A percentile compares a stretch with the other conserved stretches of the same genome.
These are phyloP conservation scores for Plecturocebus donacophilus DNA, from an alignment of 2,113 vertebrate species.

Conservation along the genomic window DNA sequence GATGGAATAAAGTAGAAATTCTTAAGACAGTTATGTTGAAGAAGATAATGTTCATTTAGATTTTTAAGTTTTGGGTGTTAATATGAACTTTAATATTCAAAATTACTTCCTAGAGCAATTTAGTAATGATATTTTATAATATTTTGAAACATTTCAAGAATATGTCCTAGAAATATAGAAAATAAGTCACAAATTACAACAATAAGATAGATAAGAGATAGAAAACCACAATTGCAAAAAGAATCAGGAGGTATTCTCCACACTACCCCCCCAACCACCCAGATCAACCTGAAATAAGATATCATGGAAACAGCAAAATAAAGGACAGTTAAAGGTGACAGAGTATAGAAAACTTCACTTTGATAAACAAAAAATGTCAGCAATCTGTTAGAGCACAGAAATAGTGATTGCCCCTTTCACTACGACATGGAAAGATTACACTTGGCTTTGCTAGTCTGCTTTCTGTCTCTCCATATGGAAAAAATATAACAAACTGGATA, in stretches of 20 bases:
- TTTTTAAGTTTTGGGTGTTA: not conserved
- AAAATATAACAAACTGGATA: slow-evolving; percentile 30
- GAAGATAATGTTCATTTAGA: not conserved
- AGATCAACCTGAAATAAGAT: not conserved
- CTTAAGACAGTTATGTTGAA: not conserved
- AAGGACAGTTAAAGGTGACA: slow-evolving; percentile 32
- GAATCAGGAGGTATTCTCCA: not conserved
- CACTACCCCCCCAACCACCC: no score
- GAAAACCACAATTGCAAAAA: not conserved
- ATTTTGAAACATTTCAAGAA: slow-evolving; percentile 18
- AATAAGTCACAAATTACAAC: not conserved
- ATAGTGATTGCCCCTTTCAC: not conserved
- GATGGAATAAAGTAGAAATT: not conserved
- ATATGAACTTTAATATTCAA: not conserved
- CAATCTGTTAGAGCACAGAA: slow-evolving; percentile 39
- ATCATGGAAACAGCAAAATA: not conserved
- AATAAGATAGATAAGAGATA: not conserved
- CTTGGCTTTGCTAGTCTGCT: not conserved
- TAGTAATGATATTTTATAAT: slow-evolving; percentile 27
- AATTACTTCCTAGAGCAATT: not conserved
- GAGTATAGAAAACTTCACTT: slow-evolving; percentile 16
- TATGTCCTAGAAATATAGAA: not conserved
- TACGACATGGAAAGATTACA: not conserved
- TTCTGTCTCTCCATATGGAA: slow-evolving; percentile 37
- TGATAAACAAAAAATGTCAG: slow-evolving; percentile 37